Evolutionary conservation across 2,797 vertebrate genomes (phyloP), one percentile per base, ranked within the genome.

Genomic region (Parauchenoglanis punctatus): DNA sequence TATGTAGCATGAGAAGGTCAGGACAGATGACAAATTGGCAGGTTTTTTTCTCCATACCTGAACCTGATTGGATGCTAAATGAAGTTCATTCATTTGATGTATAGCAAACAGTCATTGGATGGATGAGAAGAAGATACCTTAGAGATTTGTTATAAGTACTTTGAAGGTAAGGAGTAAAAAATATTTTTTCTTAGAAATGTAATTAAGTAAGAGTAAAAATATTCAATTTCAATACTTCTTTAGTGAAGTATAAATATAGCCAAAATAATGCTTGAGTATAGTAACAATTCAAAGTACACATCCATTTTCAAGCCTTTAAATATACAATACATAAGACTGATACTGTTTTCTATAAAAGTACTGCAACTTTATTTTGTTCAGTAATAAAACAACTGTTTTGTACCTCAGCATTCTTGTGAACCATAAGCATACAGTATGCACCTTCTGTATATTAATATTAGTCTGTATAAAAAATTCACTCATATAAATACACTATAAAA

Each of bases 401-500:
- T 86, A 88, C 63, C 68, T 63, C 25, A 83, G 59, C 44, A 65
- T 76, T 81, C 83, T 67, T 25, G 59, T 86, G 76, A 72, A 28
- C 65, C 20, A 59, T 6, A 15, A 28, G 31, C 54, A 76, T 58
- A 67, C 4, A 63, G 8, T 76, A 80, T 89, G 40, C 67, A 67
- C 67, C 28, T 85, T 46, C 28, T 86, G 56, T 68, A 84, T 83
- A 87, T 83, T 75, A 20, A 56, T 82, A 82, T 86, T 89, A 90
- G 82, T 81, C 68, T 78, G 44, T 20, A 65, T 82, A 31, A 58
- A 56, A 35, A 49, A 49, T 49, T 75, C 28, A 83, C 61, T 85
- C 54, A 65, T 31, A 81, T 84, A 87, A 80, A 86, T 40, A 83
- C 46, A 77, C 81, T 40, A 67, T 67, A 80, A 5, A 67, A 52